Base-by-base conservation (phyloP, 2,888 invertebrate species). In the Caenorhabditis zanzibari region DNA sequence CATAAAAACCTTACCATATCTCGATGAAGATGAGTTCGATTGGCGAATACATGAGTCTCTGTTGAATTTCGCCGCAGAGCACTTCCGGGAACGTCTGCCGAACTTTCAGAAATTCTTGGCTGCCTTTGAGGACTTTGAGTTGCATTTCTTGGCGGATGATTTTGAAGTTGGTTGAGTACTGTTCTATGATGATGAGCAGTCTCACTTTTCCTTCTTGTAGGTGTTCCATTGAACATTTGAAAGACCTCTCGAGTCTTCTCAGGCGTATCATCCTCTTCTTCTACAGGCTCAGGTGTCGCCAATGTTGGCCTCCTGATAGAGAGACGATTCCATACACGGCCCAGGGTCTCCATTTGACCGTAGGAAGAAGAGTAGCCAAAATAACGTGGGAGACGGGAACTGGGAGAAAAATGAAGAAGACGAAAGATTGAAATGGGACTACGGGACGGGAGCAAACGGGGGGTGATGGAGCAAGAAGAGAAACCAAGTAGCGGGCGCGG, bases 191-290 rank as follows among this genome's bases (percentile, higher is more conserved):
- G 72, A 22, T 64, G 64, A n/a, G 56, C 24, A 2, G 35, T 32
- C 41, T 85, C 85, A 64, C 69, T 80, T 69, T 74, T 85, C 47
- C 79, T 47, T 22, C 68, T 49, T n/a, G 68, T 49, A 24, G 73
- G 73, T 35, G 59, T 68, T 12, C 83, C 83, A 49, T 83, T 83
- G 66, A 88, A 88, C 86, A 88, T 82, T 77, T 88, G 86, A 77
- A 88, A 88, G 16, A 88, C 88, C 44, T 87, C 88, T 10, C 76
- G 71, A 22, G 85, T 88, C 47, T 85, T 88, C 52, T 86, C 86
- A 6, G 86, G 86, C 0, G 84, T 71, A 28, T 85, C 84, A 26
- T 84, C 83, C 9, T 76, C 81, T 22, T 71, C 77, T 26, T 81
- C 82, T 12, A 59, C 47, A 3, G 66, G 74, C 19, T 80, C 69